A percentile compares a stretch with the other conserved stretches of the same genome.
These are phyloP conservation scores for Eciton burchellii DNA, from an alignment of 1,140 invertebrate genomes.

Conservation along the genomic window DNA sequence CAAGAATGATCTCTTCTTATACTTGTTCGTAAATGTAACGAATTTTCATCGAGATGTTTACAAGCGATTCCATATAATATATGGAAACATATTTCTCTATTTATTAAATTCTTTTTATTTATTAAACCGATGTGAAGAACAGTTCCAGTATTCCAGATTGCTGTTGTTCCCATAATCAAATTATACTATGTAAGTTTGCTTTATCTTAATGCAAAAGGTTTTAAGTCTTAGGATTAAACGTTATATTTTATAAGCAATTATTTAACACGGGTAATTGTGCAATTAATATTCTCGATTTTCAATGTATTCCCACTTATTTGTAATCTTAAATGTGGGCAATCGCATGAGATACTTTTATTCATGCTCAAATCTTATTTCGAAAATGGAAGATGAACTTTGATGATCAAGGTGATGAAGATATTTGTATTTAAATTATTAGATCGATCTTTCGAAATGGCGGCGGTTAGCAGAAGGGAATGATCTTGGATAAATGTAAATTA, in stretches of 20 bases:
- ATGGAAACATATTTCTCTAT: too few species aligned
- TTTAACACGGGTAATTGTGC: neutral
- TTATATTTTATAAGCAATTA: conserved; percentile 3
- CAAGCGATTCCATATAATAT: too few species aligned
- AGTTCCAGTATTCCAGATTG: neutral
- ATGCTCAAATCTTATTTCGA: neutral
- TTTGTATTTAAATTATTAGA: neutral
- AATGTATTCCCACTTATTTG: neutral
- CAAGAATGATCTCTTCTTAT: neutral
- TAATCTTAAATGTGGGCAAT: neutral
- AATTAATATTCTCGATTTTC: neutral
- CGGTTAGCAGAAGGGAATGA: neutral
- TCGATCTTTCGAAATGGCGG: neutral
- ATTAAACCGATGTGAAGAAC: neutral
- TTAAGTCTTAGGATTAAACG: neutral
- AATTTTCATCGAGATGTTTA: neutral
- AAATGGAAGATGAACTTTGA: neutral
- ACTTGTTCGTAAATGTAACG: conserved; percentile 22
- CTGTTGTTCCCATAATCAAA: neutral
- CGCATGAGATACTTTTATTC: neutral
- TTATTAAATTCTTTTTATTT: too few species aligned
- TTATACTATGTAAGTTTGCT: neutral
- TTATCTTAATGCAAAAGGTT: neutral
- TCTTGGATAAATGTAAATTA: conserved; percentile 11
- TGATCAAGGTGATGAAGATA: neutral